These are phyloP conservation scores for Chloropsis hardwickii DNA, from an alignment of 2,113 vertebrate species.

Conservation along the genomic window DNA sequence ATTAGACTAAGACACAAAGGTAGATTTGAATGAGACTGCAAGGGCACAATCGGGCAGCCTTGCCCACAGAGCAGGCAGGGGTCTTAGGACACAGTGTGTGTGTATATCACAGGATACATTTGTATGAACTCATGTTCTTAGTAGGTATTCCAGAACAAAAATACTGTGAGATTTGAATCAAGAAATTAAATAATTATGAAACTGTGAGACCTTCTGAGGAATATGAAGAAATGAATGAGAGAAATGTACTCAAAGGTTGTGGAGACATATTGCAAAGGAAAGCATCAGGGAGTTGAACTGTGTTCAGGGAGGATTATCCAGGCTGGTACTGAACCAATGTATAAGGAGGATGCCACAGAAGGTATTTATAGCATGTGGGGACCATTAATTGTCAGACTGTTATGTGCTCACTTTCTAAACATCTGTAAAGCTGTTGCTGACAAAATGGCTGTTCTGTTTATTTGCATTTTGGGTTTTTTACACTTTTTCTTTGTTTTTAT, in stretches of 20 bases:
- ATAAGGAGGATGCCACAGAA: not conserved
- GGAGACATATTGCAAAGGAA: not conserved
- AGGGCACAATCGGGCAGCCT: not conserved
- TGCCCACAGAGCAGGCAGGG: not conserved
- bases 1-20: not conserved
- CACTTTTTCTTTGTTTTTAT: not conserved
- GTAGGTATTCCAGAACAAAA: not conserved
- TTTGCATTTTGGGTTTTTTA: fast-evolving
- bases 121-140: not conserved
- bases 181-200: not conserved
- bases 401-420: not conserved
- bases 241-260: not conserved
- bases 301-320: not conserved
- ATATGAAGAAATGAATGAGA: not conserved
- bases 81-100: not conserved
- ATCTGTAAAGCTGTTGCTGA: not conserved
- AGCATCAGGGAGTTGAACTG: not conserved
- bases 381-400: not conserved
- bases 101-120: not conserved
- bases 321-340: not conserved
- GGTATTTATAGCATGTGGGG: not conserved
- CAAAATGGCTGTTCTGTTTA: not conserved
- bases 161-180: not conserved
- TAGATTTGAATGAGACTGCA: not conserved
- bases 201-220: not conserved